phyloP scores from a whole-genome alignment of 1,140 invertebrate genomes.

The Drosophila lacteicornis region DNA sequence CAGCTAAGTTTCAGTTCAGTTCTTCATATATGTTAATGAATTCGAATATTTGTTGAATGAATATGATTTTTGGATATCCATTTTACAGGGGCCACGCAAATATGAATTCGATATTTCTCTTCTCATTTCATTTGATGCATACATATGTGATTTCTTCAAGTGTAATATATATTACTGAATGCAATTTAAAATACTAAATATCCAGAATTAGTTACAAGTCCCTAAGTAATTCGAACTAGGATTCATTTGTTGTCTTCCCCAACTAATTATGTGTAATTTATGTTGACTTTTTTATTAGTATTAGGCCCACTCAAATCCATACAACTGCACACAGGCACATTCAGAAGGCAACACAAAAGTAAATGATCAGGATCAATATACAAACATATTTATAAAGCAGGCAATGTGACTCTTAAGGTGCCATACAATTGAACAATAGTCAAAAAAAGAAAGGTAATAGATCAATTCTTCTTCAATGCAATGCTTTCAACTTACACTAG shows the following conservation, averaged over 20 bases:
- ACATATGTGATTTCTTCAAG: constrained; percentile 68
- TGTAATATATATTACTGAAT: constrained; percentile 40
- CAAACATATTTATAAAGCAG: constrained; percentile 21
- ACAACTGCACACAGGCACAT: constrained; percentile 32
- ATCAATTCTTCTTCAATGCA: neutral
- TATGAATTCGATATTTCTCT: constrained; percentile 48
- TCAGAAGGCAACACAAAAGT: constrained; percentile 5
- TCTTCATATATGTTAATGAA: constrained; percentile 32
- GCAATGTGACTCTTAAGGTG: constrained; percentile 75
- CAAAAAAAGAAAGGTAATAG: constrained; percentile 38
- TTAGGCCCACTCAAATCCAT: constrained; percentile 58
- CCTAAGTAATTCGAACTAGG: constrained; percentile 33
- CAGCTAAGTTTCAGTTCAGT: constrained; percentile 47
- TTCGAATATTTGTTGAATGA: constrained; percentile 50
- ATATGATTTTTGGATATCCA: neutral
- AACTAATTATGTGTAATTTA: constrained; percentile 73
- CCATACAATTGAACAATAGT: constrained; percentile 73
- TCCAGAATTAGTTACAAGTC: constrained; percentile 35
- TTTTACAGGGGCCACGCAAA: constrained; percentile 16
- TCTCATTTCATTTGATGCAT: constrained; percentile 59
- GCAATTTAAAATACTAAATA: constrained; percentile 28
- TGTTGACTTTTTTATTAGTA: constrained; percentile 76
- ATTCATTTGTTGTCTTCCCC: constrained; percentile 73
- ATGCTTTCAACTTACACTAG: constrained; percentile 10
- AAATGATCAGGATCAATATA: constrained; percentile 12